Base-by-base conservation (phyloP, 2,113 vertebrate genomes). In the Entomyzon cyanotis region DNA sequence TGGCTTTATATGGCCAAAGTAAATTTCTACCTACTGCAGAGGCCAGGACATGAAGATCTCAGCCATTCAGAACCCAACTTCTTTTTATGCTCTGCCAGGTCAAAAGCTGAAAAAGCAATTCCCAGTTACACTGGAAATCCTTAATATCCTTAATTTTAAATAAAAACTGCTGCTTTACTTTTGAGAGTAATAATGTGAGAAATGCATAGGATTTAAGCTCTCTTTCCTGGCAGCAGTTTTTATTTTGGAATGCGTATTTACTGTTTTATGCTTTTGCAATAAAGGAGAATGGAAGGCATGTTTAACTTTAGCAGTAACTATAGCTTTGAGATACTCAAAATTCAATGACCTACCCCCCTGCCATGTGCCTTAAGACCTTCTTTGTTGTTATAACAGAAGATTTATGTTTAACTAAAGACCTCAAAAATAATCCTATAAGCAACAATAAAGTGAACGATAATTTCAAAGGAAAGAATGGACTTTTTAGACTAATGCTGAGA, bases 1-100 rank as follows among this genome's bases (percentile, higher is more conserved):
- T 98, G 97, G 97, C 98, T 98, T 98, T 98, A 98, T 98, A 98
- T 98, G 98, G 98, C 97, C 97, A 98, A 98, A 97, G 96, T 94
- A 96, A 97, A 98, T 96, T 97, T 98, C 98, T 98, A 98, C 98
- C 98, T 98, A 98, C 97, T 97, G 94, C 97, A 94, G 91, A 96
- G 92, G 95, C 96, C 96, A 97, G 93, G 96, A 94, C 87, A 83
- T 15, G 70, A 39, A 95, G 89, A 95, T 85, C 90, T 91, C 77
- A 89, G 96, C 95, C 94, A 93, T 95, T 97, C 75, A 31, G 84
- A 94, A 90, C 85, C 79, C 95, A 93, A 93, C 91, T 81, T 92
- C 62, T 90, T 93, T 81, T 96, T 80, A 75, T 46, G 47, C 59
- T 96, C 93, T 94, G 67, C 58, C 58, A 84, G 94, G 76, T 91